A percentile compares a stretch with the other conserved stretches of the same genome.
Conservation (phyloP, 2,797 vertebrate genomes). For the Astyanax mexicanus region DNA sequence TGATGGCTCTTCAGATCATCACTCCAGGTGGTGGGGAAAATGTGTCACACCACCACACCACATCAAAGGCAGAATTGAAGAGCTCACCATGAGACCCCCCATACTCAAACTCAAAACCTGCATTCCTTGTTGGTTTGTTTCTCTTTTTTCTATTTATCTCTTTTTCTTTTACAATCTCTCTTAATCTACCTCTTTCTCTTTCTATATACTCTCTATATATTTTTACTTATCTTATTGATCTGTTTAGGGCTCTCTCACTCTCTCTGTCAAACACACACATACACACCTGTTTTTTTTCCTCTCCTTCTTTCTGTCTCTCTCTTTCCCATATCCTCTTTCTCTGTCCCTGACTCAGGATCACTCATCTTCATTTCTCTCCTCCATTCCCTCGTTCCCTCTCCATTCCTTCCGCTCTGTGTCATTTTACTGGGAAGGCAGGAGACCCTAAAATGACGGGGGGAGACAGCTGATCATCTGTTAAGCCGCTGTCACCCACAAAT, state of each 20-base stretch:
- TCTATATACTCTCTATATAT: too few species aligned
- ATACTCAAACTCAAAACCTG: too few species aligned
- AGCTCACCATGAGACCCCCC: too few species aligned
- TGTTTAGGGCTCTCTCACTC: not conserved
- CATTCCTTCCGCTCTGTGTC: slow-evolving; percentile 6
- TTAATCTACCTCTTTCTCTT: too few species aligned
- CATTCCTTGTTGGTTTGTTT: too few species aligned
- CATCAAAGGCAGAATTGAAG: too few species aligned
- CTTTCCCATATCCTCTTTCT: too few species aligned
- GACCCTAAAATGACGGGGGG: slow-evolving; percentile 36
- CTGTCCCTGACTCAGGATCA: not conserved
- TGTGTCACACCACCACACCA: too few species aligned
- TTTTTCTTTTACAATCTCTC: not conserved
- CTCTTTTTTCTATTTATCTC: too few species aligned
- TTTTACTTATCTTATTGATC: too few species aligned
- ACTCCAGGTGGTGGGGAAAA: too few species aligned
- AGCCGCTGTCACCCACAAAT: slow-evolving; percentile 39
- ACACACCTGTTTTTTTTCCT: not conserved
- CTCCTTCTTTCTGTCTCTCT: not conserved
- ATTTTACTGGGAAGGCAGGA: slow-evolving; percentile 11
- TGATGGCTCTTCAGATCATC: too few species aligned
- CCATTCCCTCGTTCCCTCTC: not conserved
- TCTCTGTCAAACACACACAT: not conserved
- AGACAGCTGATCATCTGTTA: slow-evolving; percentile 47
- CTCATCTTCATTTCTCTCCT: not conserved